These are phyloP conservation scores for Rutilus rutilus DNA, from an alignment of 2,113 vertebrate genomes.

Conservation along the genomic window DNA sequence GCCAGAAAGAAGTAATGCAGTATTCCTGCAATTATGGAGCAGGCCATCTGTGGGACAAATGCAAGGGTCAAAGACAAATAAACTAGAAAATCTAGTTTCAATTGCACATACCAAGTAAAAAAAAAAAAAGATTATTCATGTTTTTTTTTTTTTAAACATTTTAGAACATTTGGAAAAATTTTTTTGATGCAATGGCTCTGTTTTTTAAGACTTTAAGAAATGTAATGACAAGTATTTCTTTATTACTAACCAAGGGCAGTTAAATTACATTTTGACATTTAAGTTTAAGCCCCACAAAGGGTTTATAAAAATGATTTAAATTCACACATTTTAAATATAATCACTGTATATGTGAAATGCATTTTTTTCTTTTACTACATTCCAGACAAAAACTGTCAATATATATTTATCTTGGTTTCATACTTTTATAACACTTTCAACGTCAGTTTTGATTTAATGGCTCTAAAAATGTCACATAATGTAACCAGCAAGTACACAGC, in stretches of 20 bases:
- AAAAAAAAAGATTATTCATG: no score
- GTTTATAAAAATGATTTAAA: not conserved
- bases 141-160: not conserved
- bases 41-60: constrained; percentile 83
- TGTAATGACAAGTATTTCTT: no score
- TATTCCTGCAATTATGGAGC: constrained; percentile 94
- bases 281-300: not conserved
- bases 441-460: not conserved
- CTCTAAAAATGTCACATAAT: not conserved
- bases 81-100: not conserved
- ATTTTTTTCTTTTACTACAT: not conserved
- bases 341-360: not conserved
- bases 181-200: not conserved
- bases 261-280: no score
- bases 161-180: not conserved
- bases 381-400: not conserved
- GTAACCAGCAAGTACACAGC: not conserved
- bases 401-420: not conserved
- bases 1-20: constrained; percentile 99
- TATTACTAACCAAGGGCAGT: no score
- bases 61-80: not conserved
- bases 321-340: not conserved
- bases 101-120: not conserved
- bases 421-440: not conserved
- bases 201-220: no score